phyloP scores from a whole-genome alignment of 2,797 vertebrate genomes.

The Sebastes diaconus region DNA sequence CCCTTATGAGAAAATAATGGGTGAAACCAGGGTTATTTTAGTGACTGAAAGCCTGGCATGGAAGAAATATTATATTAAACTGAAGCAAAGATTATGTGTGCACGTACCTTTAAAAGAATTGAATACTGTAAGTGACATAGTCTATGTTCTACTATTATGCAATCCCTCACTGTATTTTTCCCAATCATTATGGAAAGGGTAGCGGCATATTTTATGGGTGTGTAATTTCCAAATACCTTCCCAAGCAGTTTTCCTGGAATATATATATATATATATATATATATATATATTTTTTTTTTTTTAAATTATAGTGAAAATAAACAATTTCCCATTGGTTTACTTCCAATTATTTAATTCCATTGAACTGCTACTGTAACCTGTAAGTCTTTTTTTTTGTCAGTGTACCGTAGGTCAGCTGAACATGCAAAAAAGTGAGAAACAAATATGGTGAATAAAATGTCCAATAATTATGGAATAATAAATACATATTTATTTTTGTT shows the following conservation, averaged over 20 bases:
- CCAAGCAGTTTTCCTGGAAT: neutral
- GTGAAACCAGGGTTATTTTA: constrained; percentile 11
- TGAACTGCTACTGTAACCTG: neutral
- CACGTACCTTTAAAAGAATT: neutral
- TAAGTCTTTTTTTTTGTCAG: neutral
- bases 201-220: neutral
- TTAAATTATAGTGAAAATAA: neutral
- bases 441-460: neutral
- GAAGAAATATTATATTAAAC: neutral
- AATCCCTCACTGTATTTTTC: neutral
- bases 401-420: neutral
- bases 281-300: too few relatives aligned
- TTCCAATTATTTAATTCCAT: neutral
- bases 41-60: neutral
- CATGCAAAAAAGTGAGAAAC: too few relatives aligned
- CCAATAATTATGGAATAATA: neutral
- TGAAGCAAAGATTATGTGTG: neutral
- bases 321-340: neutral
- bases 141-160: neutral
- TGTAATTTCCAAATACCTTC: neutral
- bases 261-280: too few relatives aligned
- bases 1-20: constrained; percentile 9
- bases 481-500: neutral
- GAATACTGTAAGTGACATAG: neutral
- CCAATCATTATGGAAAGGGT: neutral